Evolutionary conservation across 2,888 invertebrate genomes (phyloP), one percentile per base, ranked within the genome.

Genomic region (Polyommatus icarus): DNA sequence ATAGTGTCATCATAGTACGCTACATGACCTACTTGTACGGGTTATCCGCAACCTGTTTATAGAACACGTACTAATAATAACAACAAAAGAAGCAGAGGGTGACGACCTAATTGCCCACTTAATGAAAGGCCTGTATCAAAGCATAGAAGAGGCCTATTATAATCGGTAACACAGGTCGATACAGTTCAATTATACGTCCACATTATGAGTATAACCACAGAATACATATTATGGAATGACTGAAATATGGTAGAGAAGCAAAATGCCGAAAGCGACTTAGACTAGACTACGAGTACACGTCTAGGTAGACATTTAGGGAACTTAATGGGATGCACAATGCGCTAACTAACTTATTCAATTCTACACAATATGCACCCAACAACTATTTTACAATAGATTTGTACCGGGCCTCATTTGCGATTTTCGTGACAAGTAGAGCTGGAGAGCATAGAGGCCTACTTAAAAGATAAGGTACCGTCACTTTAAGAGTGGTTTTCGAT

Each of bases 1-100:
- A 50, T 75, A 75, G 54, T 75, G 75, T 75, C 75, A 75, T 54
- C 75, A 50, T 75, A 67, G 67, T 29, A 18, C 29, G 6, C 7
- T 71, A 71, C 36, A 40, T 8, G 61, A 24, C 67, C 67, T 29
- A 67, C 67, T 67, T 29, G 15, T 67, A 15, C 1, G 29, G 67
- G 67, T 67, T 67, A 67, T 67, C 29, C 67, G 67, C 67, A 67
- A 32, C 15, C 29, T 29, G 67, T 67, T 67, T 67, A 32, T 67
- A 67, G 67, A 67, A 67, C 67, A 15, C 32, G 67, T 67, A 67
- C 67, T 67, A 67, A 67, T 67, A 67, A 67, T 67, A 67, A 67
- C 67, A 67, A 67, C 67, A 67, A 67, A 67, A 67, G 29, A 67
- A 67, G 67, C 67, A 67, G 67, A 32, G 67, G 29, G 67, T 67